Base-by-base conservation (phyloP, 23 tunicate genomes). In the Ciona savignyi region DNA sequence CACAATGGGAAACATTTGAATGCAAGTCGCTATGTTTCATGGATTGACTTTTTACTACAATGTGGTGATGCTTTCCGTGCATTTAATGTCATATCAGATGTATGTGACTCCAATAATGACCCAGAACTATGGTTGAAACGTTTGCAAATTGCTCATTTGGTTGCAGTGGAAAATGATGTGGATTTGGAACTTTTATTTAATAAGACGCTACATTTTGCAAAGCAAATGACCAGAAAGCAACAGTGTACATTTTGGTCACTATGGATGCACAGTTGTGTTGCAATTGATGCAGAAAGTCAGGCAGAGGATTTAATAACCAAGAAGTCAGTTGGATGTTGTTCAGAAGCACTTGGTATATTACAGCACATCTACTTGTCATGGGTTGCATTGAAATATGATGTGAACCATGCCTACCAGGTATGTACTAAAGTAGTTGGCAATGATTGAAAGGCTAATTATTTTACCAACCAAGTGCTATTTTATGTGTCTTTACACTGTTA, bases 201-300 rank as follows among this genome's bases (percentile, higher is more conserved):
- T 6, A 4, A 4, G 23, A 68, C 73, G 19, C 62, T 23, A 19
- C 29, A 72, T 35, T 22, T 20, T 60, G 27, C 27, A 4, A 4
- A 63, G 15, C 3, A 2, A 23, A 80, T 73, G 78, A 63, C 78
- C 2, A 26, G 2, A 0, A 30, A 62, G 0, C 66, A 62, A n/a
- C 29, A 67, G 70, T 23, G 29, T 22, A 20, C 6, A 34, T 83
- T 89, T 63, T 84, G 89, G 85, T 30, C 61, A 3, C 28, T 74
- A 35, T 89, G 89, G 89, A 27, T 83, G 75, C 66, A 71, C 49
- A 77, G 64, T 27, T 80, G 85, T 3, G 68, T 67, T 28, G 30
- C 25, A 6, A 32, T 11, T 3, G 64, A 89, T 60, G 67, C 77
- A 6, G 33, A 61, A 11, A 82, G 61, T 19, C 23, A 68, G 24